phyloP scores from a whole-genome alignment of 2,797 vertebrate genomes.

The Darevskia nairensis region DNA sequence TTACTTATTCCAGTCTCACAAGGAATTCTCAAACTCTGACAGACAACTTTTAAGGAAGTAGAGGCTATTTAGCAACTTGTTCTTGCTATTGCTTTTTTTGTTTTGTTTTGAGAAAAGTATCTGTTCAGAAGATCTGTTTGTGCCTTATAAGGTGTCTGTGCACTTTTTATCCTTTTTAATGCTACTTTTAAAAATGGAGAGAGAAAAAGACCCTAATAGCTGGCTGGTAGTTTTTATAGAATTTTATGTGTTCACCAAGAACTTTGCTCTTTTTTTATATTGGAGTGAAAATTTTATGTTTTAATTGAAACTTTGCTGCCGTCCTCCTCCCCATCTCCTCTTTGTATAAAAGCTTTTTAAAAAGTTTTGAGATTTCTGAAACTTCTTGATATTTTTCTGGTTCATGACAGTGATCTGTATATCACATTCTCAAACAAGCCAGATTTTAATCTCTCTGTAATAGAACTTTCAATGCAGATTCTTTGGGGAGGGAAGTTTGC shows the following conservation, averaged over 20 bases:
- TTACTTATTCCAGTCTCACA: constrained; percentile 35
- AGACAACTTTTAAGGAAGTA: constrained; percentile 63
- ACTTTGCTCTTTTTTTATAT: constrained; percentile 65
- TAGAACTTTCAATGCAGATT: constrained; percentile 65
- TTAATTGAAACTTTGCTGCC: constrained; percentile 56
- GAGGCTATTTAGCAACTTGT: constrained; percentile 66
- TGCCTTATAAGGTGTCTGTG: constrained; percentile 86
- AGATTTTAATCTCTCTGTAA: constrained; percentile 70
- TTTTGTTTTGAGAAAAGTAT: constrained; percentile 47
- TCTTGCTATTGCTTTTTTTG: constrained; percentile 69
- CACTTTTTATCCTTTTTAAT: constrained; percentile 85
- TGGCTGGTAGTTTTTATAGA: constrained; percentile 72
- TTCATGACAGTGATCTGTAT: constrained; percentile 78
- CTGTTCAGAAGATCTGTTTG: constrained; percentile 82
- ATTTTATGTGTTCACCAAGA: constrained; percentile 66
- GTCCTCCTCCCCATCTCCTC: constrained; percentile 59
- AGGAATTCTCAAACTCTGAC: constrained; percentile 51
- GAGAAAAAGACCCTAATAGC: constrained; percentile 48
- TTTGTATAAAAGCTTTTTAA: constrained; percentile 56
- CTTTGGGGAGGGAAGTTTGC: constrained; percentile 71
- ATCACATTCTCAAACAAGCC: constrained; percentile 65
- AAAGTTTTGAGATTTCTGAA: constrained; percentile 45
- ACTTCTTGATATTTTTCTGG: constrained; percentile 67
- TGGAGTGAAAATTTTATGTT: constrained; percentile 67
- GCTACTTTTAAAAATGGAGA: constrained; percentile 70